These are phyloP conservation scores for Rotaria socialis DNA, from an alignment of 2,888 invertebrate genomes.

Conservation along the genomic window DNA sequence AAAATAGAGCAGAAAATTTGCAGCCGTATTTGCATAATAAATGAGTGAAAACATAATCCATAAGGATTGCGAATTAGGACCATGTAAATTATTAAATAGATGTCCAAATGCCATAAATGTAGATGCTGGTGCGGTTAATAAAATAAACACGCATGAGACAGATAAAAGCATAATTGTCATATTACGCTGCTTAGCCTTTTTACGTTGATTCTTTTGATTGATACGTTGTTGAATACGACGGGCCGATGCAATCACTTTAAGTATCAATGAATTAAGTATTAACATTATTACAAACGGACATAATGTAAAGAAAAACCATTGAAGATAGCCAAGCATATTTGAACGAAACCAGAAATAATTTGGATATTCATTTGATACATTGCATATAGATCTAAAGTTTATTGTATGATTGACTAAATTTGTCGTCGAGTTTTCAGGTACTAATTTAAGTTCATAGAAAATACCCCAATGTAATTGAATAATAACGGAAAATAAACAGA, in stretches of 20 bases:
- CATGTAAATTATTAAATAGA: background rate
- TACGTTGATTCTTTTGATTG: conserved; percentile 10
- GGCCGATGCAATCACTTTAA: conserved; percentile 1
- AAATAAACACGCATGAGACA: background rate
- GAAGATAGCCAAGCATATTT: background rate
- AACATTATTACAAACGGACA: background rate
- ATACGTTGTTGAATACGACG: conserved; percentile 5
- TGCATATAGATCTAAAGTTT: background rate
- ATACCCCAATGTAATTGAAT: background rate
- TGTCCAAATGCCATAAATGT: conserved; percentile 19
- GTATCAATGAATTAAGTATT: background rate
- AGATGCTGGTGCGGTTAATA: background rate
- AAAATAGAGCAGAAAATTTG: background rate
- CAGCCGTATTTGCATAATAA: background rate
- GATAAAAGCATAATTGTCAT: background rate
- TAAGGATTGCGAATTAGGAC: background rate
- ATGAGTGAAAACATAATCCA: conserved; percentile 1
- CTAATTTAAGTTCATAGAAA: conserved; percentile 17
- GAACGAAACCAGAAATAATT: background rate
- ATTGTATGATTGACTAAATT: background rate
- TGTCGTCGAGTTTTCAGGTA: background rate
- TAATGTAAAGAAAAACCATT: conserved; percentile 16
- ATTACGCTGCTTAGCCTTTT: background rate
- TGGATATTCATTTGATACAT: background rate
- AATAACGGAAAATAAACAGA: background rate